phyloP scores from a whole-genome alignment of 2,888 invertebrate species.

The Drosophila atroscutellata region DNA sequence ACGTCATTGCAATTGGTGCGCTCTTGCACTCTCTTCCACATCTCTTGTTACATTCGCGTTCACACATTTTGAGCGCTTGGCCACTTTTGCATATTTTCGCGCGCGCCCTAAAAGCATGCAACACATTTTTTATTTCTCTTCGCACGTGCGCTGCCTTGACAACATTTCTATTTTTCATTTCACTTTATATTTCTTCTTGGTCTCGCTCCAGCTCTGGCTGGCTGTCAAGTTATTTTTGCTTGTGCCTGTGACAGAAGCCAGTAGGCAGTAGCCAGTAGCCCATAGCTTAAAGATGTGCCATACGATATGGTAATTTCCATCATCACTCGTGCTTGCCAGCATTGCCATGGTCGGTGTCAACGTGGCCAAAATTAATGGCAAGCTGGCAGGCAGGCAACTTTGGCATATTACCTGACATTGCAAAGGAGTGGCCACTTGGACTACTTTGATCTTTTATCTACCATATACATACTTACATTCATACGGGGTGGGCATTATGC shows the following conservation, averaged over 20 bases:
- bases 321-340: slow-evolving; percentile 57
- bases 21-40: slow-evolving; percentile 1
- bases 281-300: slow-evolving; percentile 36
- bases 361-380: slow-evolving; percentile 39
- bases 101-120: slow-evolving; percentile 67
- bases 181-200: slow-evolving; percentile 17
- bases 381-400: slow-evolving; percentile 23
- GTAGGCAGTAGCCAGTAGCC: slow-evolving; percentile 11
- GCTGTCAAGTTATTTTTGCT: slow-evolving; percentile 38
- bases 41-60: slow-evolving; percentile 6
- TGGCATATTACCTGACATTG: slow-evolving; percentile 31
- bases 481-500: not conserved
- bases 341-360: slow-evolving; percentile 30
- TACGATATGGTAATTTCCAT: slow-evolving; percentile 60
- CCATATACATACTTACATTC: not conserved
- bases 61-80: slow-evolving; percentile 22
- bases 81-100: slow-evolving; percentile 65
- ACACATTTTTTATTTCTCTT: slow-evolving; percentile 46
- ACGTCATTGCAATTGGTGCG: slow-evolving; percentile 52
- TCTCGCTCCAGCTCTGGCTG: slow-evolving; percentile 10
- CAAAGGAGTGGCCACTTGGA: slow-evolving; percentile 10
- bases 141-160: slow-evolving; percentile 57
- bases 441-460: slow-evolving; percentile 10
- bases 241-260: slow-evolving; percentile 15
- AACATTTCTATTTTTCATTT: slow-evolving; percentile 37